A percentile compares a stretch with the other conserved stretches of the same genome.
These are phyloP conservation scores for Elephas maximus DNA, from an alignment of 2,113 vertebrate genomes.

Conservation along the genomic window DNA sequence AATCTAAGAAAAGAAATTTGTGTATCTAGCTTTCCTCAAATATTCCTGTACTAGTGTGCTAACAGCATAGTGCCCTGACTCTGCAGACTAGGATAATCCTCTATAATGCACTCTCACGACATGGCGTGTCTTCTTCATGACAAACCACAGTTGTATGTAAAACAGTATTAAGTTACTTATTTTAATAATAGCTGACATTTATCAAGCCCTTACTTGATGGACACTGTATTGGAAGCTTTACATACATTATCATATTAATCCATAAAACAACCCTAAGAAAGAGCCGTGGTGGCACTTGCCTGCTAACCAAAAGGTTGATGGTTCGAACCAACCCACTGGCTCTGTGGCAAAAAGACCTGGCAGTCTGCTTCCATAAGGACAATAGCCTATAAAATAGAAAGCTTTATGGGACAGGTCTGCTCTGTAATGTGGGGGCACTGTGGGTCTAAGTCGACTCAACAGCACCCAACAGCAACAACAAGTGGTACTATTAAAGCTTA, in stretches of 20 bases:
- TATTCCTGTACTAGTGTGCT: neutral
- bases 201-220: neutral
- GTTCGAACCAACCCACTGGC: neutral
- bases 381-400: neutral
- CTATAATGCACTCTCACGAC: neutral
- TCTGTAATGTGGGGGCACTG: neutral
- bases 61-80: neutral
- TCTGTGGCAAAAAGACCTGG: neutral
- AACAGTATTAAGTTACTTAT: neutral
- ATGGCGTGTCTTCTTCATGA: neutral
- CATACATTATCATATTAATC: neutral
- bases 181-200: neutral
- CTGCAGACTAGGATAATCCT: neutral
- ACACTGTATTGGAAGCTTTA: neutral
- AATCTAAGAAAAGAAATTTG: neutral
- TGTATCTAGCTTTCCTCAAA: neutral
- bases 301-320: neutral
- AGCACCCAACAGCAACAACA: no score
- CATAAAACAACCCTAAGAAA: neutral
- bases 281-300: neutral
- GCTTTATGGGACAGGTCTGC: neutral
- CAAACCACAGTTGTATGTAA: neutral
- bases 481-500: neutral
- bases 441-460: neutral
- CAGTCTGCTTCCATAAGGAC: neutral